phyloP scores from a whole-genome alignment of 2,113 vertebrate genomes.

The Halcyon malimbica region DNA sequence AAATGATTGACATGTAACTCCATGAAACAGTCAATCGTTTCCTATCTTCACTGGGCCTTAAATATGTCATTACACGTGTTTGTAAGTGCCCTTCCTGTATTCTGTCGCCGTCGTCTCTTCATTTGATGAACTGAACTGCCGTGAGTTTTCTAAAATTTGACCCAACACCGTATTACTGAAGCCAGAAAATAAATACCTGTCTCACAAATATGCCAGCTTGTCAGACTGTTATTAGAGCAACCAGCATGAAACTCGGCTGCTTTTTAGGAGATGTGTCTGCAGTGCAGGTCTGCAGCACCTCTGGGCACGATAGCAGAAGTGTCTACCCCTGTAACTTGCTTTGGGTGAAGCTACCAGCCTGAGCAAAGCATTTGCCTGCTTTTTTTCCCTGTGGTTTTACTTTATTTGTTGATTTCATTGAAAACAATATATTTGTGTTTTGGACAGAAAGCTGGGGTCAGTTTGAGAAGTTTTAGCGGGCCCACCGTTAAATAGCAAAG shows the following conservation, averaged over 20 bases:
- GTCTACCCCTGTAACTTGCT: background rate
- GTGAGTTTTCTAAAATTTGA: background rate
- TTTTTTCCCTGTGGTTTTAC: background rate
- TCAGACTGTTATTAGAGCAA: background rate
- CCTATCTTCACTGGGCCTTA: background rate
- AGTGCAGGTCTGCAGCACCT: background rate
- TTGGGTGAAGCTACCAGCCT: background rate
- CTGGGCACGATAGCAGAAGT: background rate
- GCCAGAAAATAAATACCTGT: background rate
- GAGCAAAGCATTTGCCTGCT: background rate
- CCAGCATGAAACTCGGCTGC: background rate
- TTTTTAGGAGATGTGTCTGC: background rate
- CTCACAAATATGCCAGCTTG: background rate
- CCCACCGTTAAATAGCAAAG: background rate
- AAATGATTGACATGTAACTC: background rate
- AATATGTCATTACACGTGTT: background rate
- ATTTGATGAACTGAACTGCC: background rate
- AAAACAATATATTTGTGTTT: background rate
- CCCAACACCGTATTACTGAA: background rate
- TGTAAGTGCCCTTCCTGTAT: background rate
- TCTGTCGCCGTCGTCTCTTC: background rate
- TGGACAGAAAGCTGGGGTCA: background rate
- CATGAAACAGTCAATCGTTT: background rate
- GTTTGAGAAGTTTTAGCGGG: background rate
- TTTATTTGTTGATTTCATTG: background rate